Percentiles rank a stretch among this genome's conserved stretches.
Evolutionary conservation across 1,140 invertebrate genomes (phyloP).

Genomic region (Pemphigus obesinymphae): DNA sequence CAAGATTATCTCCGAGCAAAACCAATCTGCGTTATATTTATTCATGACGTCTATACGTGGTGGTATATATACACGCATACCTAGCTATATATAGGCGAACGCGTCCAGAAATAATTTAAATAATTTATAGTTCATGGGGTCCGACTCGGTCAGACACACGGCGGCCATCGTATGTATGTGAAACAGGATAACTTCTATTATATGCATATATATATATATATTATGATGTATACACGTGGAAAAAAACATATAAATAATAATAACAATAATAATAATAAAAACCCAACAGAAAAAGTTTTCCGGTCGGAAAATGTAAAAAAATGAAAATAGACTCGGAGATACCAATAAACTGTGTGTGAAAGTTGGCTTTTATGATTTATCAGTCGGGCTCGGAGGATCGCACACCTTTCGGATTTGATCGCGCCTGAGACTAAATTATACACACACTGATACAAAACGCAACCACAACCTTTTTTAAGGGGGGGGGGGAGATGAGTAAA

Average conservation of each 20-base stretch:
- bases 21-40: constrained; percentile 18
- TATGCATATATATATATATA: no score
- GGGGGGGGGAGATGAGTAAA: background rate
- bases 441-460: background rate
- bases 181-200: no score
- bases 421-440: no score
- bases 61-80: background rate
- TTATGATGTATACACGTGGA: no score
- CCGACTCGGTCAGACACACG: background rate
- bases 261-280: background rate
- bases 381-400: background rate
- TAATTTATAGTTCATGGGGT: constrained; percentile 5
- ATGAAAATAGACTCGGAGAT: background rate
- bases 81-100: background rate
- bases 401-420: background rate
- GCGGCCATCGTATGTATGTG: no score
- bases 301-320: background rate
- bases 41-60: constrained; percentile 6
- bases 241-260: no score
- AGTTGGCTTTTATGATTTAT: background rate
- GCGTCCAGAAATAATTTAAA: constrained; percentile 15
- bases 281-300: background rate
- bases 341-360: background rate
- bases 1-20: constrained; percentile 6
- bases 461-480: no score